Evolutionary conservation across 2,888 invertebrate genomes (phyloP), one percentile per base, ranked within the genome.

Genomic region (Macrosoma leucophasiata): DNA sequence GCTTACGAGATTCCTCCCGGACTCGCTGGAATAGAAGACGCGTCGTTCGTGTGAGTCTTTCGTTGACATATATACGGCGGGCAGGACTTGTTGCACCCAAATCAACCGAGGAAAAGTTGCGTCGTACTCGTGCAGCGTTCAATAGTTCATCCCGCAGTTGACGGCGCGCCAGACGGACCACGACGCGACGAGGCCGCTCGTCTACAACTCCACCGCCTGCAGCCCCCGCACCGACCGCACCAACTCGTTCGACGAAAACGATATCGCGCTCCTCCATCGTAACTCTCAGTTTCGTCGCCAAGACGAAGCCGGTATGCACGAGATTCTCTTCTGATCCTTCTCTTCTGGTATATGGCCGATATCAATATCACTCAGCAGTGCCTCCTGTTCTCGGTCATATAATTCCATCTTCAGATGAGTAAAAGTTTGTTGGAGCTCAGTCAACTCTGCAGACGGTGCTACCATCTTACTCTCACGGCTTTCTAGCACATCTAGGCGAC

Each of bases 1-100:
- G 33, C 5, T 39, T 18, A 0, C n/a, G 13, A 1, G 42, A 42
- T 0, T 29, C 4, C 4, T 23, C 3, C 8, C 47, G 22, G 0
- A 44, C 40, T 19, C 39, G 36, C 8, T 41, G 35, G n/a, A 48
- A 44, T 0, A 48, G 34, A 5, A 37, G 9, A 6, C 43, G 32
- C 13, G 41, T 48, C 3, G 20, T 12, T 10, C 39, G 39, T 1
- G 43, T 38, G 1, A 43, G 33, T 8, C 34, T 37, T 22, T 48
- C 43, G 12, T 46, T 48, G 0, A 48, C n/a, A 15, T 30, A 48
- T 1, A 48, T 14, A 1, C 33, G 28, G 0, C 34, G 40, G 0
- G 37, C 5, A 18, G 23, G 30, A 1, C 42, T 42, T n/a, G 39
- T 26, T 1, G 36, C 13, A 1, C 40, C 41, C 3, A 44, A 3